Evolutionary conservation across 2,113 vertebrate species (phyloP).

Genomic region (Crocuta crocuta): DNA sequence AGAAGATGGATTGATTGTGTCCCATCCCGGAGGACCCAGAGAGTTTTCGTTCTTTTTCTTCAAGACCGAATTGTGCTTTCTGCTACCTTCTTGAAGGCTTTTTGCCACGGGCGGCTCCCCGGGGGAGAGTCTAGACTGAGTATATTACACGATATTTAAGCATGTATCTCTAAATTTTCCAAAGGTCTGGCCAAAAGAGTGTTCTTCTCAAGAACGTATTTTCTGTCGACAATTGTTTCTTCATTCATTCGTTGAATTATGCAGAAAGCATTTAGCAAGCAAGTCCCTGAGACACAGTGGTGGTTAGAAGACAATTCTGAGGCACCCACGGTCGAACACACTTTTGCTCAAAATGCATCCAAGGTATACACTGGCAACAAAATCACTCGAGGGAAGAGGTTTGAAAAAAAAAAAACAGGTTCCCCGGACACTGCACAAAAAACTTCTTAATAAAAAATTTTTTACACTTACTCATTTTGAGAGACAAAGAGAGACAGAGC

Average conservation of each 20-base stretch:
- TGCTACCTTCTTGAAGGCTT: background rate
- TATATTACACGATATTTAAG: slow-evolving; percentile 29
- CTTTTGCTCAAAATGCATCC: background rate
- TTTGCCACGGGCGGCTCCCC: background rate
- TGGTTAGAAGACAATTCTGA: no score
- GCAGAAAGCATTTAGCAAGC: background rate
- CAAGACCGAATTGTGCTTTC: slow-evolving; percentile 8
- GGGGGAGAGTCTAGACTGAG: slow-evolving; percentile 12
- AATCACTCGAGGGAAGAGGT: background rate
- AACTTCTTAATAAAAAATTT: background rate
- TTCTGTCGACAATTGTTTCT: background rate
- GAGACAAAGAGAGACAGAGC: no score
- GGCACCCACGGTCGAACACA: background rate
- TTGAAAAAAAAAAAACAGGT: background rate
- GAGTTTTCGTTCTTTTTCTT: background rate
- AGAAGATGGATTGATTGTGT: background rate
- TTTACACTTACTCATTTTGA: no score
- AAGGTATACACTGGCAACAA: no score
- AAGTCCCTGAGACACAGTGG: background rate
- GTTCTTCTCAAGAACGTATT: background rate
- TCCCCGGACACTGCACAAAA: background rate
- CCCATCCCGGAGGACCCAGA: background rate
- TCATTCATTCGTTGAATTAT: background rate
- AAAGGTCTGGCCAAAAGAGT: background rate
- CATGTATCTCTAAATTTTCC: slow-evolving; percentile 18